A percentile compares a stretch with the other conserved stretches of the same genome.
phyloP scores from a whole-genome alignment of 2,113 vertebrate genomes.

The Symphodus melops region DNA sequence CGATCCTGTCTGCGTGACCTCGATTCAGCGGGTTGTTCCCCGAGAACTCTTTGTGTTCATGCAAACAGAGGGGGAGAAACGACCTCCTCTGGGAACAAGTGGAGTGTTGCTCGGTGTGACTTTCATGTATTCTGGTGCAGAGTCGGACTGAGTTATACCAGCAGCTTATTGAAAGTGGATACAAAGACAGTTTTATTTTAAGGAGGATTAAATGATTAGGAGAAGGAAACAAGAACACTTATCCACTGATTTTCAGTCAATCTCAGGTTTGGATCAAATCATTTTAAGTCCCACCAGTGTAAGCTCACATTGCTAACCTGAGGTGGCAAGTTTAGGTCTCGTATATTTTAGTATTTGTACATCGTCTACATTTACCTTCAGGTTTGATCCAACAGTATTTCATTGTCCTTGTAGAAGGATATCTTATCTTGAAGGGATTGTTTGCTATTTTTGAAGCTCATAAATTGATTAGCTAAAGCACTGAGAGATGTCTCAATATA shows the following conservation, averaged over 20 bases:
- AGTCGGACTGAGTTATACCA: neutral
- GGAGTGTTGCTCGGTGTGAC: neutral
- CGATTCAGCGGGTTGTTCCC: neutral
- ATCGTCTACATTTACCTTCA: too few species aligned
- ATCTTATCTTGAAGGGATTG: too few species aligned
- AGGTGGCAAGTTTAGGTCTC: too few species aligned
- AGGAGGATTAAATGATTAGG: constrained; percentile 55
- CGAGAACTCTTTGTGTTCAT: neutral
- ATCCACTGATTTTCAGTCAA: constrained; percentile 15
- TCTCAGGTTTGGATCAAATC: neutral
- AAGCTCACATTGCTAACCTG: too few species aligned
- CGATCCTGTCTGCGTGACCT: neutral
- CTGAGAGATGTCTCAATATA: too few species aligned
- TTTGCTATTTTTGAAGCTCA: too few species aligned
- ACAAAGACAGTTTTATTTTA: constrained; percentile 34
- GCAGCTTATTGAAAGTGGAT: constrained; percentile 16
- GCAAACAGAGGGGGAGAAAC: constrained; percentile 1
- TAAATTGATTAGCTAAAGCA: too few species aligned
- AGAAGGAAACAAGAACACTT: constrained; percentile 37
- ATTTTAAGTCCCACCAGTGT: too few species aligned
- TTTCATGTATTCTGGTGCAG: too few species aligned
- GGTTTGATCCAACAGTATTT: too few species aligned
- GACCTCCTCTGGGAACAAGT: constrained; percentile 1
- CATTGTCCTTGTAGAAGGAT: too few species aligned
- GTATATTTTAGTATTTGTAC: too few species aligned